These are phyloP conservation scores for Cybosia mesomella DNA, from an alignment of 2,888 invertebrate genomes.

Conservation along the genomic window DNA sequence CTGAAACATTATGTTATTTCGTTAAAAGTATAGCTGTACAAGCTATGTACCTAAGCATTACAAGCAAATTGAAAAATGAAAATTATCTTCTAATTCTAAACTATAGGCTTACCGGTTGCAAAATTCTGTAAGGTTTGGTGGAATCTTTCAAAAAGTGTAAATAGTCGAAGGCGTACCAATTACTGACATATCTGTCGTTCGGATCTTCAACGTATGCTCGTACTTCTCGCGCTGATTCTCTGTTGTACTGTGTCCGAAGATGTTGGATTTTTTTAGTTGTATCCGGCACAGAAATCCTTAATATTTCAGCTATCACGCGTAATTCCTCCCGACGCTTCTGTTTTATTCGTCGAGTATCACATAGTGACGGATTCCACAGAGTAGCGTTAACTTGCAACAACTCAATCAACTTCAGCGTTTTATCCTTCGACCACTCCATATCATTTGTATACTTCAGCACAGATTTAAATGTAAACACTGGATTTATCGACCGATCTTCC, in stretches of 20 bases:
- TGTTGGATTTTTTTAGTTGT: conserved; percentile 88
- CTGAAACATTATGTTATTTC: conserved; percentile 60
- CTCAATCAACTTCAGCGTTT: conserved; percentile 80
- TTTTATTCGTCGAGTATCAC: conserved; percentile 78
- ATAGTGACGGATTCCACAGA: conserved; percentile 79
- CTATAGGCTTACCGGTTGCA: conserved; percentile 69
- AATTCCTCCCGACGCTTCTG: conserved; percentile 80
- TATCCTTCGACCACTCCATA: conserved; percentile 85
- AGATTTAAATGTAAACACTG: conserved; percentile 57
- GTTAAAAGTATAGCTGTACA: neutral
- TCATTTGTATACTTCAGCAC: conserved; percentile 48
- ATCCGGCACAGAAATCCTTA: conserved; percentile 77
- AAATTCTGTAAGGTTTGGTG: conserved; percentile 77
- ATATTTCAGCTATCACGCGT: conserved; percentile 72
- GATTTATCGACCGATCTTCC: conserved; percentile 65
- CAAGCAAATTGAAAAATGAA: no score
- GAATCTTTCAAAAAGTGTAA: conserved; percentile 88
- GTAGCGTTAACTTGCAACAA: conserved; percentile 77
- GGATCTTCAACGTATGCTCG: conserved; percentile 82
- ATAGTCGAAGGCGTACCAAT: conserved; percentile 87
- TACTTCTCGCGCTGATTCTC: conserved; percentile 86
- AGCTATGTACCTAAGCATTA: no score
- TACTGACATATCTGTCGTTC: conserved; percentile 83
- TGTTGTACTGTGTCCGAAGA: conserved; percentile 87
- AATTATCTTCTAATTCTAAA: neutral